phyloP scores from a whole-genome alignment of 2,113 vertebrate species.

The Sinocyclocheilus anshuiensis region DNA sequence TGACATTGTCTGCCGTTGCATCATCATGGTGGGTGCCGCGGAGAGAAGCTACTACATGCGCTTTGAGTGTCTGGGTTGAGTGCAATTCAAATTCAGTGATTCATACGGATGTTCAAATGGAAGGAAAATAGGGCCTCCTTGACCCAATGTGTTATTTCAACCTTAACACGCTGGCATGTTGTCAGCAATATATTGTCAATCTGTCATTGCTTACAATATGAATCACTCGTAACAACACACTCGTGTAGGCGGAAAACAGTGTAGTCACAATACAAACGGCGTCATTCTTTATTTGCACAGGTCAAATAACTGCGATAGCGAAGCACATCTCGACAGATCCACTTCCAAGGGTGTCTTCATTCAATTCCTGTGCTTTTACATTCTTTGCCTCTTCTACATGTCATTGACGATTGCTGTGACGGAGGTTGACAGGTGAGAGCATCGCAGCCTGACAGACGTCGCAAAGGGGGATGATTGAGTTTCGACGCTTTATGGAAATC shows the following conservation, averaged over 20 bases:
- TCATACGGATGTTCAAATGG: background rate
- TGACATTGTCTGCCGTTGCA: background rate
- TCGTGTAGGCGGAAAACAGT: background rate
- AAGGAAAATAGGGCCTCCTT: constrained; percentile 3
- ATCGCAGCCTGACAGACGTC: background rate
- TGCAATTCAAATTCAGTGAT: constrained; percentile 6
- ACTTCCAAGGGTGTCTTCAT: background rate
- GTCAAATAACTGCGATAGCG: background rate
- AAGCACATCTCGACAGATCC: background rate
- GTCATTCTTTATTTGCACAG: background rate
- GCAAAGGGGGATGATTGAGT: constrained; percentile 10
- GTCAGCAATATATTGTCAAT: constrained; percentile 22
- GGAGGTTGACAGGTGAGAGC: constrained; percentile 3
- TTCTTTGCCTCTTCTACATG: background rate
- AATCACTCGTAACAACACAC: background rate
- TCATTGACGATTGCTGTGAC: constrained; percentile 13
- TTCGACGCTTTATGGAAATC: background rate
- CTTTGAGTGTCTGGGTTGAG: background rate
- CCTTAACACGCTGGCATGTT: background rate
- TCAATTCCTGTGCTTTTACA: background rate
- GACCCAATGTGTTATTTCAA: background rate
- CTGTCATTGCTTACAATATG: constrained; percentile 4
- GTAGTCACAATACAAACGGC: background rate
- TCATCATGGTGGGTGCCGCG: background rate
- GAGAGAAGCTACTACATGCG: background rate